Conservation (phyloP, 2,888 invertebrate species). For the Pemphredon lugubris region DNA sequence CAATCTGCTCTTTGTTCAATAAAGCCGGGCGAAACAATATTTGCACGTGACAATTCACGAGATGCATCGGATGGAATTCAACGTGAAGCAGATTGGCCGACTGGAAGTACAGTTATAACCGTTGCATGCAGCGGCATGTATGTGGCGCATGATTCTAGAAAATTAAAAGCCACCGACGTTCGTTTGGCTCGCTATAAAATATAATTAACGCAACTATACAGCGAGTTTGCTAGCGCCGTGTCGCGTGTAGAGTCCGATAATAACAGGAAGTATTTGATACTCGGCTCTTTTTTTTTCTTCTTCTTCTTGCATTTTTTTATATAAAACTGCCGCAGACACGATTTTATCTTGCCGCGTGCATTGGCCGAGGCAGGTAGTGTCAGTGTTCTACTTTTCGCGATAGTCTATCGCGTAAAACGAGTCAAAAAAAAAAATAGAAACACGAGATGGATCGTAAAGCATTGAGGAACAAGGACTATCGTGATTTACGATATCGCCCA, state of each 20-base stretch:
- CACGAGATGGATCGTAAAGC: background rate
- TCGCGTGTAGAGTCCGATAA: constrained; percentile 2
- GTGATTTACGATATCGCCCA: background rate
- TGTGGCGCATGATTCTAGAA: constrained; percentile 19
- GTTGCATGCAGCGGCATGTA: constrained; percentile 19
- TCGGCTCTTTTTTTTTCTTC: no score
- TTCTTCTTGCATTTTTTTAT: no score
- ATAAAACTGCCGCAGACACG: no score
- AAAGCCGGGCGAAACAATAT: no score
- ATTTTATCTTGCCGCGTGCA: constrained; percentile 17
- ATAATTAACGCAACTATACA: constrained; percentile 24
- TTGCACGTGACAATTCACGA: background rate
- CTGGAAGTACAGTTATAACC: constrained; percentile 43
- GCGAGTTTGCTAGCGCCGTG: background rate
- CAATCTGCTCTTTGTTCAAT: no score
- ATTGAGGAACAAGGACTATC: constrained; percentile 3
- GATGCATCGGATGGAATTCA: constrained; percentile 1
- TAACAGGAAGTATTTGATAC: constrained; percentile 28
- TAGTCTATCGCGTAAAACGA: background rate
- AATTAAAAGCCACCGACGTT: constrained; percentile 22
- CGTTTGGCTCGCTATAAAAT: constrained; percentile 7
- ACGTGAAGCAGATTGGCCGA: background rate
- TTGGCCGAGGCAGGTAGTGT: constrained; percentile 2
- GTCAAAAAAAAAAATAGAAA: background rate
- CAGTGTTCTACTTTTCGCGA: constrained; percentile 34